phyloP scores from a whole-genome alignment of 2,113 vertebrate genomes.

The Dromaius novaehollandiae region DNA sequence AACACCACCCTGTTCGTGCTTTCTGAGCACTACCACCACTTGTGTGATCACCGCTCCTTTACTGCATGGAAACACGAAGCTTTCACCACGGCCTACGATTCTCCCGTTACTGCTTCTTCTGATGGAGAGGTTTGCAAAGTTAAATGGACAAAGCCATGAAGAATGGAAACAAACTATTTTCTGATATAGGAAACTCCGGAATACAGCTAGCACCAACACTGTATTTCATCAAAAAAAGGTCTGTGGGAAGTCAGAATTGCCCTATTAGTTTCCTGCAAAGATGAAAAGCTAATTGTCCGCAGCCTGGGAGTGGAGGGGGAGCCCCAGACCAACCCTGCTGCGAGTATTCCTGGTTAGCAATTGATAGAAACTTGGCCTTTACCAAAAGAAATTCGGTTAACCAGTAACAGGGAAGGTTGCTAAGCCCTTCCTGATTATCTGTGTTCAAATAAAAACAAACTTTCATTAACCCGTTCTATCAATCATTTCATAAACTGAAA shows the following conservation, averaged over 20 bases:
- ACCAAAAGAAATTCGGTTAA: neutral
- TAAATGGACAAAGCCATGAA: neutral
- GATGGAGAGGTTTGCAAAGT: no score
- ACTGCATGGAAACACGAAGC: accelerated
- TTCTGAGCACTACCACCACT: neutral
- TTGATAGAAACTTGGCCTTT: neutral
- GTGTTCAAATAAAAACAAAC: neutral
- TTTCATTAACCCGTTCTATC: accelerated
- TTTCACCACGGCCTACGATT: neutral
- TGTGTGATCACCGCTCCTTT: neutral
- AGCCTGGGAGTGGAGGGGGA: neutral
- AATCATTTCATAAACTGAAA: accelerated
- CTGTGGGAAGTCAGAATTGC: neutral
- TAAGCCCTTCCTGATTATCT: neutral
- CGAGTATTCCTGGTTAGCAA: neutral
- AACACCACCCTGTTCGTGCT: neutral
- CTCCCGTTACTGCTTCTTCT: neutral
- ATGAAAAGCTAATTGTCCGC: accelerated
- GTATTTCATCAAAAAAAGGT: neutral
- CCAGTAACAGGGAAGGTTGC: neutral
- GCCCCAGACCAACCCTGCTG: neutral
- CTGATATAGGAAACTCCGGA: neutral
- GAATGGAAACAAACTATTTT: neutral
- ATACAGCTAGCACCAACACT: neutral
- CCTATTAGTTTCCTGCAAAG: neutral